These are phyloP conservation scores for Endotricha flammealis DNA, from an alignment of 2,888 invertebrate genomes.

Conservation along the genomic window DNA sequence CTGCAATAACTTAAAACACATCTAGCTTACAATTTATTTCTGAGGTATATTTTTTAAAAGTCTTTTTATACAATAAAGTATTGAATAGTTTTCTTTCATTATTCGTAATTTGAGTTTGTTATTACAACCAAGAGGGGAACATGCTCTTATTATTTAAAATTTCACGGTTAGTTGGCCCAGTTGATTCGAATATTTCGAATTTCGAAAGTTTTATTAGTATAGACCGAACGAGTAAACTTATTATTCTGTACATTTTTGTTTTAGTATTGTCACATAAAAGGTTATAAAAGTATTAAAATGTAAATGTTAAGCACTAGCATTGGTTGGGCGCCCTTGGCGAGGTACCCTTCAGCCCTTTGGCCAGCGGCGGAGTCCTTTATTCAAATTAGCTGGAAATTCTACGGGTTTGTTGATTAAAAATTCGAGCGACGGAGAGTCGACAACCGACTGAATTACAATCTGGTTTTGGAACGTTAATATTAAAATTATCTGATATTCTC, in stretches of 20 bases:
- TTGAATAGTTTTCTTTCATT: conserved; percentile 2
- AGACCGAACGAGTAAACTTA: too few relatives aligned
- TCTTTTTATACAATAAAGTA: too few relatives aligned
- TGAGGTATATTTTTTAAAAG: too few relatives aligned
- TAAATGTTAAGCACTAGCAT: conserved; percentile 29
- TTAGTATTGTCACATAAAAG: conserved; percentile 5
- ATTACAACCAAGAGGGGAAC: conserved; percentile 1
- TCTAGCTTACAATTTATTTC: too few relatives aligned
- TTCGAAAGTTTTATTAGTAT: too few relatives aligned
- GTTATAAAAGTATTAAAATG: conserved; percentile 31
- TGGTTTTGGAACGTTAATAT: conserved; percentile 30
- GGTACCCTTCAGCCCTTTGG: conserved; percentile 1
- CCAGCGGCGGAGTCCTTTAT: conserved; percentile 36
- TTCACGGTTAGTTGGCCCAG: conserved; percentile 4
- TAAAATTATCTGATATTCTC: conserved; percentile 27
- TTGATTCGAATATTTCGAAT: not conserved
- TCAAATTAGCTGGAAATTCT: conserved; percentile 51
- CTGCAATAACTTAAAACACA: too few relatives aligned
- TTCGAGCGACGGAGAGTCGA: conserved; percentile 33
- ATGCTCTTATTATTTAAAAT: conserved; percentile 8
- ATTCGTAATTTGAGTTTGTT: conserved; percentile 5
- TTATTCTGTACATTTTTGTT: too few relatives aligned
- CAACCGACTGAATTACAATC: conserved; percentile 35
- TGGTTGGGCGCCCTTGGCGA: conserved; percentile 1
- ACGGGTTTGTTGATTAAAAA: conserved; percentile 56